Conservation (phyloP, 1,140 invertebrate species). For the Hestina assimilis region DNA sequence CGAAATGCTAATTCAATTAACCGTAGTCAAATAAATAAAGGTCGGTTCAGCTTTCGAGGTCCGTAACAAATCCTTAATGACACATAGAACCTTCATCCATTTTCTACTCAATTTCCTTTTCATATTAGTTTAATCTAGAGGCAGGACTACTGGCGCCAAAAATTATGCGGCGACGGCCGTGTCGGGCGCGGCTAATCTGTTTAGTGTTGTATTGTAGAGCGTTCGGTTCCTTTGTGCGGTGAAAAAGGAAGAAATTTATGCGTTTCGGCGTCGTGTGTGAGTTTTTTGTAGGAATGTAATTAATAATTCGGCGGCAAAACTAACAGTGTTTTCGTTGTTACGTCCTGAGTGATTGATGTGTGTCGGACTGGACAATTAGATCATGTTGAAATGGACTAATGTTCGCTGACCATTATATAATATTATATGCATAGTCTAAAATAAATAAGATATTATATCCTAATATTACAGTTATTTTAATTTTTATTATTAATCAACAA, state of each 20-base stretch:
- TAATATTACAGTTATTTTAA: too few relatives aligned
- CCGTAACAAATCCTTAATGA: slow-evolving; percentile 75
- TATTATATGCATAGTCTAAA: too few relatives aligned
- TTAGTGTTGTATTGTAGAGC: slow-evolving; percentile 70
- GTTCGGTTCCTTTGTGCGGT: slow-evolving; percentile 70
- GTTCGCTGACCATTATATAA: slow-evolving; percentile 2
- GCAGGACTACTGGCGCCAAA: slow-evolving; percentile 77
- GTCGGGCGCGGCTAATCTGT: slow-evolving; percentile 70
- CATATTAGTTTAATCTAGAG: slow-evolving; percentile 78
- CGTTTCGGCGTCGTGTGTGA: slow-evolving; percentile 70
- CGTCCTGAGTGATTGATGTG: slow-evolving; percentile 64
- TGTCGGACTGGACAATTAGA: slow-evolving; percentile 52
- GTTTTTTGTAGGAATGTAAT: slow-evolving; percentile 78
- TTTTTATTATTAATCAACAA: too few relatives aligned
- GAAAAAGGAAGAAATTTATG: slow-evolving; percentile 78
- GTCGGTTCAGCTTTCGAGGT: slow-evolving; percentile 48
- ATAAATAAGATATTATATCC: too few relatives aligned
- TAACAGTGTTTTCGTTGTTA: slow-evolving; percentile 78
- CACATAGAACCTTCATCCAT: slow-evolving; percentile 69
- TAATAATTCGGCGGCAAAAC: slow-evolving; percentile 80
- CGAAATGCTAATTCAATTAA: slow-evolving; percentile 75
- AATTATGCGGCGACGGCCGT: slow-evolving; percentile 75
- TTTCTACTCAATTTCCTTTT: slow-evolving; percentile 78
- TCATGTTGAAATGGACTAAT: slow-evolving; percentile 22
- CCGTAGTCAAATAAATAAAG: slow-evolving; percentile 73